Conservation (phyloP, 2,113 vertebrate genomes). For the Motacilla alba region DNA sequence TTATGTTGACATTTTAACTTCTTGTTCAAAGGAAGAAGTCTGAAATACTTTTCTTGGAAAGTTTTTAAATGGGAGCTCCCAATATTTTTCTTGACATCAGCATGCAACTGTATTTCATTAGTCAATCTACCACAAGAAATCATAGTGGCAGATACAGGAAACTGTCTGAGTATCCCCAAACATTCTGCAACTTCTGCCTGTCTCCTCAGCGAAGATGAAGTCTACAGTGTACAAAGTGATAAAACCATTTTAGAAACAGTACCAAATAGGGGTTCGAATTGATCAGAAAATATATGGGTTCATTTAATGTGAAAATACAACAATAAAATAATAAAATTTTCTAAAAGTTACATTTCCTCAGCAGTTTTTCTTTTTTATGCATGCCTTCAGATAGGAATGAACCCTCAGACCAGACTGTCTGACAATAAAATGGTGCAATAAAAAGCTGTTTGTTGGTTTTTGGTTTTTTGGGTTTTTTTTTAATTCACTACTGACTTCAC, state of each 20-base stretch:
- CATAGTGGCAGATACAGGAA: background rate
- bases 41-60: background rate
- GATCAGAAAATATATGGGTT: background rate
- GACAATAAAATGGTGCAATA: background rate
- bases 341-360: background rate
- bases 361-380: background rate
- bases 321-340: background rate
- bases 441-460: background rate
- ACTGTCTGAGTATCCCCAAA: background rate
- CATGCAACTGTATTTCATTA: background rate
- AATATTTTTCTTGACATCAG: background rate
- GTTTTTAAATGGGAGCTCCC: background rate
- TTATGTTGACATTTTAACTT: background rate
- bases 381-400: background rate
- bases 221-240: background rate
- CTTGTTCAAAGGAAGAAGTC: background rate
- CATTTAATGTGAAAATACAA: background rate
- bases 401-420: background rate
- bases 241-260: background rate
- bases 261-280: background rate
- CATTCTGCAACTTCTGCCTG: background rate
- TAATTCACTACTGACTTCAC: background rate
- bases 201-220: background rate
- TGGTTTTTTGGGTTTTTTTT: too few species aligned
- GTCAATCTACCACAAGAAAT: background rate